Evolutionary conservation across 1,140 invertebrate genomes (phyloP), one percentile per base, ranked within the genome.

Genomic region (Cardiocondyla obscurior): DNA sequence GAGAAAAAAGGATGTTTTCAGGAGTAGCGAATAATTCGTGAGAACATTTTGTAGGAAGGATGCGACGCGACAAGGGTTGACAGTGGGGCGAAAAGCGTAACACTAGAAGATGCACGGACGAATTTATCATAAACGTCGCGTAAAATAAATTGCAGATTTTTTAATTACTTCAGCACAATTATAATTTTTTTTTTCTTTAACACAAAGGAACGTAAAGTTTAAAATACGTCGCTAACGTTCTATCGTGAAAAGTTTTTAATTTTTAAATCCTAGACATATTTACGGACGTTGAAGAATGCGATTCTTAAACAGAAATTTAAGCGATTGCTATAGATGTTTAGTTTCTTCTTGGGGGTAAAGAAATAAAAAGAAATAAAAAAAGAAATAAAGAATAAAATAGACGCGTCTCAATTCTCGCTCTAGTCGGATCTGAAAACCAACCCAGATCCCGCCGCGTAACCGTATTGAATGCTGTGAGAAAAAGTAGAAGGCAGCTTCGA

Each of bases 401-500:
- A 3, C 5, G 57, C 58, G 36, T 62, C 10, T 62, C 33, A 62
- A 42, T 62, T 62, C 33, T 39, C 33, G 2, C 10, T n/a, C n/a
- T 14, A 19, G 22, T 19, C 2, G 36, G 14, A 25, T 51, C 16
- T 51, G 3, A 28, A 53, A 30, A 42, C 69, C 49, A 69, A 25
- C 16, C 22, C 51, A 25, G 3, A 14, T 42, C 39, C 22, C 10
- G 25, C 6, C n/a, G 30, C 25, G 33, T 14, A 53, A 49, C 44
- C 30, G 19, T 64, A 79, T 79, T 39, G 74, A 55, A 33, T 79
- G 42, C 33, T 39, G 74, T n/a, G 62, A 39, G 62, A 67, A 39
- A 79, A 69, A 79, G n/a, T n/a, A 69, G 46, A 36, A 30, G 46
- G 65, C 33, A 53, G 12, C 44, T 49, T 65, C 14, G 33, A 42